Evolutionary conservation across 2,797 vertebrate genomes (phyloP).

Genomic region (Coendou prehensilis): DNA sequence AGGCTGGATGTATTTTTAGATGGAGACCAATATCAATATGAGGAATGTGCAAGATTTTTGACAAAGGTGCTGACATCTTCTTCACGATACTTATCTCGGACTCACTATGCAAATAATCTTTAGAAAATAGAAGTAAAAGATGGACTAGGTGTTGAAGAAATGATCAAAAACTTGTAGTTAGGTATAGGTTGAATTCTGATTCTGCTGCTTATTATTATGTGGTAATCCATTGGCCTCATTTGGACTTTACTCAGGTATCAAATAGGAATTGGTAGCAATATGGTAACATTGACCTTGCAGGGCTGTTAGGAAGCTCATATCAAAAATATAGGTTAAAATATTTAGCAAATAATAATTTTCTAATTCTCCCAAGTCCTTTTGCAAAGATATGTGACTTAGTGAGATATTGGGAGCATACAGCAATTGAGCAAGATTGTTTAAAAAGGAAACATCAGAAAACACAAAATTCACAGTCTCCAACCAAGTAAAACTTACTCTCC

Average conservation of each 20-base stretch:
- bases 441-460: background rate
- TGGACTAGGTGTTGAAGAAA: background rate
- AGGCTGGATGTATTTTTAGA: background rate
- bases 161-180: background rate
- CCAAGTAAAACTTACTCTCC: background rate
- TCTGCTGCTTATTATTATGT: background rate
- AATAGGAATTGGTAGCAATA: background rate
- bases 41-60: background rate
- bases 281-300: background rate
- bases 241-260: background rate
- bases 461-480: background rate
- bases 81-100: background rate
- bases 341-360: background rate
- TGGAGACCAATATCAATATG: slow-evolving; percentile 13
- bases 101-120: background rate
- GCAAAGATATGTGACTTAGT: background rate
- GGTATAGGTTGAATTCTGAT: background rate
- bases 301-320: background rate
- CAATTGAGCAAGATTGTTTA: background rate
- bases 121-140: slow-evolving; percentile 11
- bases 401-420: background rate
- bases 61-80: background rate
- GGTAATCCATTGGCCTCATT: background rate
- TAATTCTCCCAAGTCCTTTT: background rate
- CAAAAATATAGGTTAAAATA: background rate